Base-by-base conservation (phyloP, 2,113 vertebrate genomes). In the Corythornis madagascariensis region DNA sequence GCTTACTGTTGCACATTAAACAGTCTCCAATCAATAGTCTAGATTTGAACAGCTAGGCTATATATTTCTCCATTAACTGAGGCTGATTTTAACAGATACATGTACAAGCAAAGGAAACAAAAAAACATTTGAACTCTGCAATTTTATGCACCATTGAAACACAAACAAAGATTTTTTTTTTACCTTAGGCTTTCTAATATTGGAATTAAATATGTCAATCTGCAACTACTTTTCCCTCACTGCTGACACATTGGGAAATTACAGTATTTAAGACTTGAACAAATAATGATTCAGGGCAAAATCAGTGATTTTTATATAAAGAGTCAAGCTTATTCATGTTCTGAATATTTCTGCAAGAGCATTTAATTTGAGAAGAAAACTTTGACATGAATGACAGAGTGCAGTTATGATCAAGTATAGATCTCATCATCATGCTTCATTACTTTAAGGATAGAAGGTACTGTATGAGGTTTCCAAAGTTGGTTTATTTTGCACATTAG, bases 401-500 rank as follows among this genome's bases (percentile, higher is more conserved):
- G 40, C 82, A 95, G 78, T 78, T 78, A 86, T 64, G 66, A 86
- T 92, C 86, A 85, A 89, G 72, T 38, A 57, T 16, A 91, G 74
- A 87, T 69, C 50, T 93, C 66, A 88, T 92, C 71, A 95, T 59
- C 69, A 89, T 67, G 89, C 94, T 93, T 89, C 94, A 93, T 96
- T 95, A 96, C 88, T 90, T 94, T 81, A 95, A 88, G 69, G 42
- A 52, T 83, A 85, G 81, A 83, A 88, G 91, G 80, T 93, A 90
- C 75, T 94, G 47, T 52, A 61, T 86, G 82, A 87, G 83, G 50
- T 89, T 97, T 89, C 88, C 73, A 89, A 72, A 97, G 91, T 60
- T 95, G 77, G 87, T 87, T 96, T 96, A 92, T 94, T 96, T 95
- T 94, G 63, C 74, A 85, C 72, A 94, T 97, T 96, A 96, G 85